Percentiles rank a stretch among this genome's conserved stretches.
Conservation (phyloP, 2,797 vertebrate species). For the Lacerta agilis region DNA sequence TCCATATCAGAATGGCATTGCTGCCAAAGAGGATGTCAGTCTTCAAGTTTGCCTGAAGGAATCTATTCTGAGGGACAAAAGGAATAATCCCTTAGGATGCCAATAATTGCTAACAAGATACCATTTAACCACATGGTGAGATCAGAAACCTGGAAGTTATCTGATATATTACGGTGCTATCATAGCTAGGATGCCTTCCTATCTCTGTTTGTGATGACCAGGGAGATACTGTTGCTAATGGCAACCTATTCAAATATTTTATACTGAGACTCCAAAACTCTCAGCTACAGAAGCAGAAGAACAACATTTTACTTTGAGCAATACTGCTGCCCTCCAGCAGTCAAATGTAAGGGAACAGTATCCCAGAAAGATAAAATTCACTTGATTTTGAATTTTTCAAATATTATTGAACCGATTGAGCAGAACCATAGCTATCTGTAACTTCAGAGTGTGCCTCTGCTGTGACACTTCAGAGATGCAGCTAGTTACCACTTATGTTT, state of each 20-base stretch:
- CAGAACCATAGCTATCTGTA: background rate
- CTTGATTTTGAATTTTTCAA: background rate
- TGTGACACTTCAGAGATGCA: background rate
- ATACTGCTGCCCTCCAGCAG: background rate
- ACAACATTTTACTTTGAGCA: constrained; percentile 1
- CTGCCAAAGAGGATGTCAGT: background rate
- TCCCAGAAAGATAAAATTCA: background rate
- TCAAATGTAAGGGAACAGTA: background rate
- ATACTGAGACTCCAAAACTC: background rate
- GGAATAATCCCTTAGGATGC: background rate
- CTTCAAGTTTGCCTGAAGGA: background rate
- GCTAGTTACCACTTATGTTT: background rate
- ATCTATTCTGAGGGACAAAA: background rate
- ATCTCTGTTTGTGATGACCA: background rate
- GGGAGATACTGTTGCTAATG: constrained; percentile 19
- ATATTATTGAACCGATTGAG: background rate
- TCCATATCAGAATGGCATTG: background rate
- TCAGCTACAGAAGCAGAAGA: background rate
- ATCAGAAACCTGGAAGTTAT: background rate
- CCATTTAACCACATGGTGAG: background rate
- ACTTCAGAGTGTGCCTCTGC: background rate
- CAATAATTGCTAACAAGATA: background rate
- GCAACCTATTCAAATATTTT: constrained; percentile 20
- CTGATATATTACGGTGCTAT: background rate
- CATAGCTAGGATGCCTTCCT: background rate